A percentile compares a stretch with the other conserved stretches of the same genome.
phyloP scores from a whole-genome alignment of 2,888 invertebrate species.

The Nymphalis c-album region DNA sequence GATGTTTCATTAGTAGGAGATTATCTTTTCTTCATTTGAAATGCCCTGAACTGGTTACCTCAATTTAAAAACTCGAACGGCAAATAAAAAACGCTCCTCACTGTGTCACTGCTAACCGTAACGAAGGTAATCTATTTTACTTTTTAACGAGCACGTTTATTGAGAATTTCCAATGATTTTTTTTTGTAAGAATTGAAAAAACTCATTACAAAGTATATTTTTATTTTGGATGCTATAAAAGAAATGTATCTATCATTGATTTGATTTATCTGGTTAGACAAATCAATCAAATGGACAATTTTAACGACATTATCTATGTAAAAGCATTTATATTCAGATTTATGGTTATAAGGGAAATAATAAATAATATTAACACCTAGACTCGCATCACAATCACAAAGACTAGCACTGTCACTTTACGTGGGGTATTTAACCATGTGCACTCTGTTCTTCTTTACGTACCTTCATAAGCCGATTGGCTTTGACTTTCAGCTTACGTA shows the following conservation, averaged over 20 bases:
- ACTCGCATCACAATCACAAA: too few species aligned
- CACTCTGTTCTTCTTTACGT: too few species aligned
- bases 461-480: too few species aligned
- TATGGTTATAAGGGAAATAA: too few species aligned
- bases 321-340: too few species aligned
- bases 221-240: neutral
- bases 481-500: too few species aligned
- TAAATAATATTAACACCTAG: too few species aligned
- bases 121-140: slow-evolving; percentile 37
- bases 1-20: neutral
- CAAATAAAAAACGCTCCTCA: slow-evolving; percentile 30
- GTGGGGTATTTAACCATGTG: too few species aligned
- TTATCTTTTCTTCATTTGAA: slow-evolving; percentile 11
- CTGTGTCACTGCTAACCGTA: slow-evolving; percentile 30
- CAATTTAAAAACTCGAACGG: slow-evolving; percentile 33
- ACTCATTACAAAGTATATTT: slow-evolving; percentile 4
- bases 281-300: too few species aligned
- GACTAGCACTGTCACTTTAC: too few species aligned
- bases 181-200: slow-evolving; percentile 4
- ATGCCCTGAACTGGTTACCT: slow-evolving; percentile 30
- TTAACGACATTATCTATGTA: too few species aligned
- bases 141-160: slow-evolving; percentile 35
- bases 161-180: slow-evolving; percentile 21
- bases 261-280: too few species aligned
- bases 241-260: neutral